Percentiles rank a stretch among this genome's conserved stretches.
These are phyloP conservation scores for Pyrocoelia pectoralis DNA, from an alignment of 2,888 invertebrate genomes.

Conservation along the genomic window DNA sequence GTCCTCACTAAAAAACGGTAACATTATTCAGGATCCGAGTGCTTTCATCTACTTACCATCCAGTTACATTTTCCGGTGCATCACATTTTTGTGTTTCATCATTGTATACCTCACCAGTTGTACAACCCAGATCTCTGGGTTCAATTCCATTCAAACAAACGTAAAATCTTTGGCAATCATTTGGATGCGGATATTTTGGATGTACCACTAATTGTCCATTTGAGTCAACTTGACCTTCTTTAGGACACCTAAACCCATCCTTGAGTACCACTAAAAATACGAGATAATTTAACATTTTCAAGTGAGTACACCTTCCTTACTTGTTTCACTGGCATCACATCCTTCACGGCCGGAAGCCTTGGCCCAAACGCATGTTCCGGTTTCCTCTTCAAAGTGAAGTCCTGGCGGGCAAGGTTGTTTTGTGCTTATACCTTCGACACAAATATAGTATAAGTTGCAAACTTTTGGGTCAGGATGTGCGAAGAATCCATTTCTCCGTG, in stretches of 20 bases:
- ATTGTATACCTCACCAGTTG: slow-evolving; percentile 90
- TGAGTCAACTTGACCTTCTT: slow-evolving; percentile 68
- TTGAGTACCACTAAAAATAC: slow-evolving; percentile 70
- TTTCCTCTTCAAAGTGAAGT: slow-evolving; percentile 88
- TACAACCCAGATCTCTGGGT: slow-evolving; percentile 88
- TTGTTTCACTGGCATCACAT: slow-evolving; percentile 63
- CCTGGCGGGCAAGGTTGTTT: slow-evolving; percentile 88
- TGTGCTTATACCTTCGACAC: slow-evolving; percentile 83
- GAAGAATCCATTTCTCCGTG: slow-evolving; percentile 89
- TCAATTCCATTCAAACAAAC: slow-evolving; percentile 87
- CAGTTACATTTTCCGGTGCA: slow-evolving; percentile 88
- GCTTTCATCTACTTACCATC: slow-evolving; percentile 76
- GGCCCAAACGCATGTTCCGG: slow-evolving; percentile 92
- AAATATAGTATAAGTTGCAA: slow-evolving; percentile 89
- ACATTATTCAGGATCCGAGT: no score
- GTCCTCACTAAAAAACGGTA: slow-evolving; percentile 70
- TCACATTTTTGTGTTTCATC: slow-evolving; percentile 85
- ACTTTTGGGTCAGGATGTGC: slow-evolving; percentile 83
- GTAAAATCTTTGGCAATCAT: slow-evolving; percentile 91
- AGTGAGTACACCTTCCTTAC: slow-evolving; percentile 48
- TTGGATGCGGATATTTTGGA: slow-evolving; percentile 85
- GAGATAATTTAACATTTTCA: background rate
- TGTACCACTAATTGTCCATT: slow-evolving; percentile 80
- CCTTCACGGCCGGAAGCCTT: slow-evolving; percentile 79
- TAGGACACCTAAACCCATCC: slow-evolving; percentile 88